Evolutionary conservation across 2,888 invertebrate species (phyloP).

Genomic region (Papilio elwesi): DNA sequence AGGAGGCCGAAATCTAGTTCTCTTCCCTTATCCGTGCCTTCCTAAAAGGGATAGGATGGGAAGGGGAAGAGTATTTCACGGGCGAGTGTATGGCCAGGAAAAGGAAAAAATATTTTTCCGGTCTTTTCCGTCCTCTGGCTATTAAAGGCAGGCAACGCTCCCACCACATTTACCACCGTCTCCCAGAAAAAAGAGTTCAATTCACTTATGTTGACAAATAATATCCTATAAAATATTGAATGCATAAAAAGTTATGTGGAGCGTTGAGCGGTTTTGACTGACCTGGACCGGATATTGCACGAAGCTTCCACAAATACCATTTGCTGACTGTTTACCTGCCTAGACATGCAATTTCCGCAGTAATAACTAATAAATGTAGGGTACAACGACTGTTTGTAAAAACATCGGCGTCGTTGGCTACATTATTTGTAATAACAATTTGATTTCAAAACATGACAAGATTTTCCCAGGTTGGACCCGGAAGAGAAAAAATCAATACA

Average conservation of each 20-base stretch:
- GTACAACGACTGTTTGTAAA: conserved; percentile 11
- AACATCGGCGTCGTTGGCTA: conserved; percentile 1
- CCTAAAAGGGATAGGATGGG: too few species aligned
- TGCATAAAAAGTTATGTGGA: conserved; percentile 11
- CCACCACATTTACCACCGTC: too few species aligned
- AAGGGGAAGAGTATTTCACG: too few species aligned
- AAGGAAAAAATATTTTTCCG: too few species aligned
- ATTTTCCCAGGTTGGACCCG: conserved; percentile 3
- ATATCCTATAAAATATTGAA: conserved; percentile 1
- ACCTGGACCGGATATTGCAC: conserved; percentile 62
- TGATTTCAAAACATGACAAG: neutral
- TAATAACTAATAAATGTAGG: conserved; percentile 5
- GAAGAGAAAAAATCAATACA: conserved; percentile 10
- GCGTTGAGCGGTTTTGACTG: conserved; percentile 55
- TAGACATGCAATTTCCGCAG: conserved; percentile 10
- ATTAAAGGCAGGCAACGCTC: too few species aligned
- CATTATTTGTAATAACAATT: conserved; percentile 18
- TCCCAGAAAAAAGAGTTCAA: too few species aligned
- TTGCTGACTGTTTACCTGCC: conserved; percentile 49
- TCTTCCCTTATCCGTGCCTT: too few species aligned
- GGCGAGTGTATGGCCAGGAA: too few species aligned
- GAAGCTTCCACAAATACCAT: conserved; percentile 50
- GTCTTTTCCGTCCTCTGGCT: too few species aligned
- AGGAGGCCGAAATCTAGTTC: too few species aligned
- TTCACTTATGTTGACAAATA: too few species aligned